Conservation (phyloP, 1,140 invertebrate species). For the Drepana arcuata region DNA sequence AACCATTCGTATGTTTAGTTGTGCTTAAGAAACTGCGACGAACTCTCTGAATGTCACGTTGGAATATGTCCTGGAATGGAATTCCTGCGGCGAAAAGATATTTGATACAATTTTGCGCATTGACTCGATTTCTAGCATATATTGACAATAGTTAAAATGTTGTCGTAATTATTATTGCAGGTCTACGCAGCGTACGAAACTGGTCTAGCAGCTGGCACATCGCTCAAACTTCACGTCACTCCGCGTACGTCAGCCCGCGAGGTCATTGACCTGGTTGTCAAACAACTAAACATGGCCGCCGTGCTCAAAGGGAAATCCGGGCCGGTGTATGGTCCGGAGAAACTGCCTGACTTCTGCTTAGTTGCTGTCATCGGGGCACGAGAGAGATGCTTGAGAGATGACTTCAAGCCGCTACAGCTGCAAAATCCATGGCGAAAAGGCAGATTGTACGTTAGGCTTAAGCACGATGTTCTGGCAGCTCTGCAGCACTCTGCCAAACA, state of each 20-base stretch:
- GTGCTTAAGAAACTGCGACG: too few relatives aligned
- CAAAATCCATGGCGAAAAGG: slow-evolving; percentile 97
- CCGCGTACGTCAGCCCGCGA: slow-evolving; percentile 91
- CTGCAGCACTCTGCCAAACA: slow-evolving; percentile 87
- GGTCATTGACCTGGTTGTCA: slow-evolving; percentile 94
- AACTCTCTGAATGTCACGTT: too few relatives aligned
- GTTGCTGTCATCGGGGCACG: slow-evolving; percentile 94
- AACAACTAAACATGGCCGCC: slow-evolving; percentile 94
- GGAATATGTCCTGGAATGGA: too few relatives aligned
- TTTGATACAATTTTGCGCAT: too few relatives aligned
- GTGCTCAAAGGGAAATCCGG: slow-evolving; percentile 88
- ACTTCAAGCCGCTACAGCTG: slow-evolving; percentile 92
- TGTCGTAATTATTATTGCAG: too few relatives aligned
- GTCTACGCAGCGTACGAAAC: slow-evolving; percentile 97
- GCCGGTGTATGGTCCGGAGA: slow-evolving; percentile 86
- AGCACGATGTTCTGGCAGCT: slow-evolving; percentile 89
- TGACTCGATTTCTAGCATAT: too few relatives aligned
- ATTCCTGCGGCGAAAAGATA: too few relatives aligned
- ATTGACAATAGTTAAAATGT: too few relatives aligned
- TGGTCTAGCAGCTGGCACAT: slow-evolving; percentile 91
- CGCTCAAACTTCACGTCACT: slow-evolving; percentile 93
- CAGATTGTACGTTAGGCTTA: slow-evolving; percentile 90
- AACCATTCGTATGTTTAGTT: too few relatives aligned
- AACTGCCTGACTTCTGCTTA: slow-evolving; percentile 90
- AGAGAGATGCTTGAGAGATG: slow-evolving; percentile 92